Evolutionary conservation across 2,888 invertebrate species (phyloP).

Genomic region (Asteroscopus sphinx): DNA sequence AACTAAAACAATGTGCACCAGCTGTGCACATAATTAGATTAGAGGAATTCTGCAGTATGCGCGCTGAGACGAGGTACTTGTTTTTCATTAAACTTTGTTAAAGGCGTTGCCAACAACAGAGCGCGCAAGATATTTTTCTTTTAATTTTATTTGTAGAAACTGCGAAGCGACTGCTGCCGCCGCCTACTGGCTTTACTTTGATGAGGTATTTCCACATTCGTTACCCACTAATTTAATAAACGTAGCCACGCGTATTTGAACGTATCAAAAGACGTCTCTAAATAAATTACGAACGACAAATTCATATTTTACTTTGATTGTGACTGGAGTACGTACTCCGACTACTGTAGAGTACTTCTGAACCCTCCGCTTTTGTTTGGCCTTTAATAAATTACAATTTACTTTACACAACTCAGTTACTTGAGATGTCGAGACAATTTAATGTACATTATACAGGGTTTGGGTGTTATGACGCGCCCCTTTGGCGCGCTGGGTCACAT

Average conservation of each 20-base stretch:
- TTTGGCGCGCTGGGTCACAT: conserved; percentile 58
- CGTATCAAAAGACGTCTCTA: conserved; percentile 17
- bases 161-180: conserved; percentile 13
- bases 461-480: conserved; percentile 59
- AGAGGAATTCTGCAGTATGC: conserved; percentile 69
- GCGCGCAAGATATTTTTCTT: conserved; percentile 58
- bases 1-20: conserved; percentile 63
- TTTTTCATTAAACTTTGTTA: conserved; percentile 76
- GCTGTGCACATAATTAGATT: conserved; percentile 74
- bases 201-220: conserved; percentile 38
- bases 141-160: conserved; percentile 60
- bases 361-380: conserved; percentile 27
- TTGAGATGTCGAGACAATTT: conserved; percentile 61
- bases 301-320: conserved; percentile 32
- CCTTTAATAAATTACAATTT: conserved; percentile 52
- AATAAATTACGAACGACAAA: conserved; percentile 21
- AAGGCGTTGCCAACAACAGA: conserved; percentile 68
- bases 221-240: conserved; percentile 18
- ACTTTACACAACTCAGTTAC: conserved; percentile 55
- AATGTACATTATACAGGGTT: conserved; percentile 60
- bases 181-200: no score
- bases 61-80: conserved; percentile 63
- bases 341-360: conserved; percentile 8
- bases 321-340: conserved; percentile 8
- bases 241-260: conserved; percentile 14